These are phyloP conservation scores for Tenthredo distinguenda DNA, from an alignment of 2,888 invertebrate genomes.

Conservation along the genomic window DNA sequence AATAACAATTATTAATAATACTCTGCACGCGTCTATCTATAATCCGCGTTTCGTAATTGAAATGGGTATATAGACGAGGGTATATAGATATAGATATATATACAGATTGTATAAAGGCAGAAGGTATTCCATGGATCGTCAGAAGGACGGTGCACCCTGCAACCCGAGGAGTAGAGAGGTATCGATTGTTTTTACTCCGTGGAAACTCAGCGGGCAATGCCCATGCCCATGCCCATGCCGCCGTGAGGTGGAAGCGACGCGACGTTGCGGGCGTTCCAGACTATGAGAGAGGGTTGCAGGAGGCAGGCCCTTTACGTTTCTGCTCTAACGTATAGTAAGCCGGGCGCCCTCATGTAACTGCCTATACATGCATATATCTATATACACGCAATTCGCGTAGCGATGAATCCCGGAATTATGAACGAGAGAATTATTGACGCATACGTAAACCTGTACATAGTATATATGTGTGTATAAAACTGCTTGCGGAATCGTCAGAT, in stretches of 20 bases:
- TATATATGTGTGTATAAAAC: neutral
- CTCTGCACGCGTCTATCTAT: neutral
- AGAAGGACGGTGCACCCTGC: conserved; percentile 15
- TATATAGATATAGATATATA: neutral
- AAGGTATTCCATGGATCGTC: neutral
- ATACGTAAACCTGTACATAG: neutral
- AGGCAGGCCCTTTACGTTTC: neutral
- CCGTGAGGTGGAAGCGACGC: conserved; percentile 13
- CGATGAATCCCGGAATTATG: conserved; percentile 4
- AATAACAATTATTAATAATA: neutral
- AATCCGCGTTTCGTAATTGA: neutral
- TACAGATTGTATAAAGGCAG: neutral
- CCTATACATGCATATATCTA: neutral
- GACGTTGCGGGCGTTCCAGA: neutral
- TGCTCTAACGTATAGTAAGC: neutral
- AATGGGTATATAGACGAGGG: neutral
- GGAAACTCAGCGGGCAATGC: neutral
- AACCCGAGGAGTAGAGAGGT: neutral
- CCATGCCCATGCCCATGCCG: neutral
- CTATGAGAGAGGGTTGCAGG: neutral
- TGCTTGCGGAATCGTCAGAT: neutral
- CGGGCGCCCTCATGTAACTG: neutral
- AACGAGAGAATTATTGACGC: neutral
- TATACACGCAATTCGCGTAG: neutral
- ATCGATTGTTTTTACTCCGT: conserved; percentile 45